phyloP scores from a whole-genome alignment of 2,113 vertebrate species.

The Actenoides hombroni region DNA sequence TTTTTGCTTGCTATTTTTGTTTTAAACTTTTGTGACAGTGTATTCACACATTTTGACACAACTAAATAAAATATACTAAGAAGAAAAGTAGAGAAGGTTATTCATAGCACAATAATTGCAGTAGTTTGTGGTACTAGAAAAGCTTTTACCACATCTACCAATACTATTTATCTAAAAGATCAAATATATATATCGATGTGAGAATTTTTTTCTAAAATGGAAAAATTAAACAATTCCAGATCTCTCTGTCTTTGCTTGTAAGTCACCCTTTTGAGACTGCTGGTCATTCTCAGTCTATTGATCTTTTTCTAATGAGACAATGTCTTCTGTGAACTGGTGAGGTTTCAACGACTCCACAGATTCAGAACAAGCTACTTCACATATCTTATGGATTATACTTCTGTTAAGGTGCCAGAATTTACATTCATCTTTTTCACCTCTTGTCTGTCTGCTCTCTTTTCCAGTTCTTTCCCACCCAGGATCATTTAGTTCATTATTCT shows the following conservation, averaged over 20 bases:
- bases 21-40: neutral
- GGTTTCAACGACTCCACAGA: neutral
- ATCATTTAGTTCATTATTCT: slow-evolving; percentile 17
- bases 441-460: neutral
- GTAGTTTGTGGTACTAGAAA: neutral
- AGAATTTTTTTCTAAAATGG: neutral
- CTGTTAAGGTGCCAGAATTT: neutral
- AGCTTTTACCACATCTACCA: rapidly evolving
- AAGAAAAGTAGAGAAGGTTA: neutral
- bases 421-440: neutral
- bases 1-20: neutral
- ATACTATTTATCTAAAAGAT: neutral
- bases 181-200: neutral
- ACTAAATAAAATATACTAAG: neutral
- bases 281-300: neutral
- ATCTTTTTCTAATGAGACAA: neutral
- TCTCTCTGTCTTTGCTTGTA: neutral
- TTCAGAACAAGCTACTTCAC: neutral
- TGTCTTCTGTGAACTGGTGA: neutral
- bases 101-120: neutral
- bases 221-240: neutral
- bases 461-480: neutral
- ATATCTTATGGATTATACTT: neutral
- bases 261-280: neutral
- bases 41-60: neutral